Percentiles rank a stretch among this genome's conserved stretches.
phyloP scores from a whole-genome alignment of 2,113 vertebrate genomes.

The Aramus guarauna region DNA sequence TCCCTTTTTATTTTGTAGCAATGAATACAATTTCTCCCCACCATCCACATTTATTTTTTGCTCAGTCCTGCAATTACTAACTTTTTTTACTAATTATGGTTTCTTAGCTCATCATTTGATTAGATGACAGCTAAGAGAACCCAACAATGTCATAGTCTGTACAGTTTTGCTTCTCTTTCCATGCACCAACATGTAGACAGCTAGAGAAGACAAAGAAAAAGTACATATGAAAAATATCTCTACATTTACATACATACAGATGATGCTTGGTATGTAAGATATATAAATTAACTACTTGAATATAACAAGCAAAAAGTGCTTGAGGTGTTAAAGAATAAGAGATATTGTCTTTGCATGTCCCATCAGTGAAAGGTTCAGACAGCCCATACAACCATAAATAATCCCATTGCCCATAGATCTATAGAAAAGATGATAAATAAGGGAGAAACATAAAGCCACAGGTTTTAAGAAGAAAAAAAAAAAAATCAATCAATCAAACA shows the following conservation, averaged over 20 bases:
- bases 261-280: background rate
- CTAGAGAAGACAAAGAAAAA: background rate
- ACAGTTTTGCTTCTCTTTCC: background rate
- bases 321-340: background rate
- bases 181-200: fast-evolving
- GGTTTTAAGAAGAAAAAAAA: background rate
- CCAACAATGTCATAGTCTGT: background rate
- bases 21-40: background rate
- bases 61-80: background rate
- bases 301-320: background rate
- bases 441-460: background rate
- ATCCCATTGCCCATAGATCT: background rate
- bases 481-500: background rate
- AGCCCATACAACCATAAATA: background rate
- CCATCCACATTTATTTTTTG: background rate
- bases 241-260: background rate
- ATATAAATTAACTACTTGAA: background rate
- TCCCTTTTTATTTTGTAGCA: too few species aligned
- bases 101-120: background rate
- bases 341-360: background rate
- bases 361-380: background rate
- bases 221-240: background rate
- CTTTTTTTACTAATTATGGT: background rate
- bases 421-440: background rate
- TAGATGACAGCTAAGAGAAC: background rate